Evolutionary conservation across 1,140 invertebrate genomes (phyloP), one percentile per base, ranked within the genome.

Genomic region (Megalopta genalis): DNA sequence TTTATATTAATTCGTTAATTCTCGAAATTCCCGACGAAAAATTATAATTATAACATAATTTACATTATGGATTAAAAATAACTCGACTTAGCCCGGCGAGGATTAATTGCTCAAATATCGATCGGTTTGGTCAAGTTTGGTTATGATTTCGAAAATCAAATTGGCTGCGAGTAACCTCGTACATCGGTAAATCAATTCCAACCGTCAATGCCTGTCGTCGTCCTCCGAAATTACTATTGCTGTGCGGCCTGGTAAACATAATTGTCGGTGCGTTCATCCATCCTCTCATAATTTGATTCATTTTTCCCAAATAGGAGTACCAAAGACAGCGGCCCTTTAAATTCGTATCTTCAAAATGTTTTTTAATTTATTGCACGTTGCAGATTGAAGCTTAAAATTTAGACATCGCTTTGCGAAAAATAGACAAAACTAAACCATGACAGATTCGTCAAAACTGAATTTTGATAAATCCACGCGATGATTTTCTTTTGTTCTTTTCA

Each of bases 171-270:
- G 27, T 79, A 83, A 76, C 54, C 72, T 83, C 71, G 70, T 84
- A 80, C 64, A 72, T 80, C 54, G 63, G 60, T 75, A 85, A 85
- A 84, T 72, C 68, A 46, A 76, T 82, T 82, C 70, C 62, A 82
- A 85, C 83, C 83, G 69, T 85, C 63, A 85, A 63, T 81, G 74
- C 74, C 65, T 81, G 69, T 62, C 70, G 79, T 57, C 62, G 52
- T 66, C 74, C 60, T 42, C 66, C 57, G 1, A 69, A 73, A 69
- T 65, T 64, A 52, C 25, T 23, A 54, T 52, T 42, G 25, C n/a
- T 42, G 52, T 21, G 18, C 9, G 12, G 67, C 27, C 8, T 59
- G 23, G 10, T 1, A 21, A 62, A 32, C 23, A 46, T 27, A 16
- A 52, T 6, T 42, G 23, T 3, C 9, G 18, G n/a, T 52, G 23